These are phyloP conservation scores for Caenorhabditis japonica DNA, from an alignment of 2,888 invertebrate species.

Conservation along the genomic window DNA sequence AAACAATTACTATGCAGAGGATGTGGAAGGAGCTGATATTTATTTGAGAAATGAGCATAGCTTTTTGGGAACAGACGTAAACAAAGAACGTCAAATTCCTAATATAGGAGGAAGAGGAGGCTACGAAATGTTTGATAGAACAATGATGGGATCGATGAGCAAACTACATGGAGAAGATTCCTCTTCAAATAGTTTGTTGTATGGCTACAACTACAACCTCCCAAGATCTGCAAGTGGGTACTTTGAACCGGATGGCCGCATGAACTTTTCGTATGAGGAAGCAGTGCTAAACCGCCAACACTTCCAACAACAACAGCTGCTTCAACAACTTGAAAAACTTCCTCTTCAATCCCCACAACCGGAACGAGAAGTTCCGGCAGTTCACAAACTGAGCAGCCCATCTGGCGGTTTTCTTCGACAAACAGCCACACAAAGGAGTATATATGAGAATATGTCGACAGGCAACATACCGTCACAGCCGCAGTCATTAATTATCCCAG, in stretches of 20 bases:
- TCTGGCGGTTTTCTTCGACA: slow-evolving; percentile 31
- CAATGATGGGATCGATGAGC: slow-evolving; percentile 62
- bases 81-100: slow-evolving; percentile 49
- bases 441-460: slow-evolving; percentile 47
- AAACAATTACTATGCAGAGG: slow-evolving; percentile 61
- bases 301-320: slow-evolving; percentile 32
- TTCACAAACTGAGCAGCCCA: slow-evolving; percentile 34
- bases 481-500: slow-evolving; percentile 28
- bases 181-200: slow-evolving; percentile 33
- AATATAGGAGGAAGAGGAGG: slow-evolving; percentile 19
- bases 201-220: slow-evolving; percentile 47
- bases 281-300: slow-evolving; percentile 38
- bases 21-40: slow-evolving; percentile 53
- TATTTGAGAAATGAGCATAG: slow-evolving; percentile 48
- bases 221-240: slow-evolving; percentile 69
- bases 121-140: slow-evolving; percentile 35
- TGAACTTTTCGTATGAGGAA: slow-evolving; percentile 57
- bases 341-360: slow-evolving; percentile 32
- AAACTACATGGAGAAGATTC: slow-evolving; percentile 60
- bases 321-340: slow-evolving; percentile 37
- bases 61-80: slow-evolving; percentile 51
- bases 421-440: slow-evolving; percentile 44
- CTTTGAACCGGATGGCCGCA: slow-evolving; percentile 56
- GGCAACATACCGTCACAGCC: slow-evolving; percentile 34
- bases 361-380: slow-evolving; percentile 23